Conservation (phyloP, 2,797 vertebrate species). For the Presbytis comata region DNA sequence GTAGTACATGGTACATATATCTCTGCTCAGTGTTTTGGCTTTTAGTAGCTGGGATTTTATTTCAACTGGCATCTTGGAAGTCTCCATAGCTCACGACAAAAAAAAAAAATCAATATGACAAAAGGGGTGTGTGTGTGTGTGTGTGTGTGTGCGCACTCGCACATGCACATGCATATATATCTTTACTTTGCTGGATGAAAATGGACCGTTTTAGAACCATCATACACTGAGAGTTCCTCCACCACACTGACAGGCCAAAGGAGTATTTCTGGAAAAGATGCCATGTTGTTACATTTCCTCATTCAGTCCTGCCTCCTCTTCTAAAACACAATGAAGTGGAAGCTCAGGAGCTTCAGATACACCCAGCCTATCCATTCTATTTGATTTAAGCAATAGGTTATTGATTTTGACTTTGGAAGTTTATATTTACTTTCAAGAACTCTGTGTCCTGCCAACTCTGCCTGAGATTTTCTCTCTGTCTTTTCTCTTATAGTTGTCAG, state of each 20-base stretch:
- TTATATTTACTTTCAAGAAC: neutral
- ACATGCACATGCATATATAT: neutral
- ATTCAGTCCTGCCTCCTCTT: neutral
- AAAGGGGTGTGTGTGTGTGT: neutral
- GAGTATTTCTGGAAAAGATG: neutral
- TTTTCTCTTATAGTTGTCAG: neutral
- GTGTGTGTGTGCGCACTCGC: fast-evolving
- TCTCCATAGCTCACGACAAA: neutral
- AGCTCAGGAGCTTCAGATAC: neutral
- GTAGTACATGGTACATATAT: neutral
- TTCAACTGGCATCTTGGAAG: neutral
- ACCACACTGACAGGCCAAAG: neutral
- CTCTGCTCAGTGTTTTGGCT: neutral
- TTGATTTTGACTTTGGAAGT: neutral
- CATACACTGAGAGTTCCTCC: neutral
- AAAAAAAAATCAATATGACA: neutral
- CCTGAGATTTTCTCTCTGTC: neutral
- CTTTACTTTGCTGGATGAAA: neutral
- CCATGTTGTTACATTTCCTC: neutral
- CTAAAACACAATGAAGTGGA: neutral
- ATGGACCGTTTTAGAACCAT: neutral
- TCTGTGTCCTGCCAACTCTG: neutral
- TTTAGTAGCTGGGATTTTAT: neutral
- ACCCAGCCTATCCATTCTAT: neutral
- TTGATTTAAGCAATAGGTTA: neutral